These are phyloP conservation scores for Hemicrepidius hirtus DNA, from an alignment of 2,888 invertebrate species.

Conservation along the genomic window DNA sequence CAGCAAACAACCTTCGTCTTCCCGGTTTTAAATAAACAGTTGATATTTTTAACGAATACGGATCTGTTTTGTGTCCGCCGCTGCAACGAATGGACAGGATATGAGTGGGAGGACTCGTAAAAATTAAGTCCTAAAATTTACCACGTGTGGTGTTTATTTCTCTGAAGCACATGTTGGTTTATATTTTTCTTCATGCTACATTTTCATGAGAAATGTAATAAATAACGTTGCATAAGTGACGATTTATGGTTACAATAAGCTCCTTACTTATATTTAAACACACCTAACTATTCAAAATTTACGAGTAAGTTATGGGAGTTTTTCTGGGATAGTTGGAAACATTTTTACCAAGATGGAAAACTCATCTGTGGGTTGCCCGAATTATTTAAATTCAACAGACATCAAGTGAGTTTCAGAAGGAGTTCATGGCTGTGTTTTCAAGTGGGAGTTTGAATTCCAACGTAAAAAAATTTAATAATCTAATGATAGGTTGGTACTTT, in stretches of 20 bases:
- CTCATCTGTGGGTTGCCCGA: neutral
- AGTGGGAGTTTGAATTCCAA: constrained; percentile 34
- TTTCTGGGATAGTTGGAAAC: too few relatives aligned
- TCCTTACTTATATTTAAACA: neutral
- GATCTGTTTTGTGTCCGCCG: constrained; percentile 53
- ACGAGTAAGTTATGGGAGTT: too few relatives aligned
- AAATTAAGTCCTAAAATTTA: constrained; percentile 63
- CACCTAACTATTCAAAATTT: too few relatives aligned
- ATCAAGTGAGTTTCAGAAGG: neutral
- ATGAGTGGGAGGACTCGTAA: constrained; percentile 65
- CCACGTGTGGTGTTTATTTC: constrained; percentile 59
- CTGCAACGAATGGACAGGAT: constrained; percentile 61
- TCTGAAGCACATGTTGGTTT: constrained; percentile 45
- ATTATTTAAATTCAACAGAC: neutral
- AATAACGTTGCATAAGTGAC: constrained; percentile 5
- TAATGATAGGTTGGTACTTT: constrained; percentile 19
- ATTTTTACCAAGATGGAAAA: too few relatives aligned
- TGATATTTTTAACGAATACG: constrained; percentile 42
- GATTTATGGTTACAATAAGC: neutral
- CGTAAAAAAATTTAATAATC: constrained; percentile 36
- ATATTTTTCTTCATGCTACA: constrained; percentile 24
- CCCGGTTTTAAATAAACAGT: constrained; percentile 15
- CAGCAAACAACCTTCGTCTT: constrained; percentile 4
- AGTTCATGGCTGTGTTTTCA: constrained; percentile 1
- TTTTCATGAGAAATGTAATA: constrained; percentile 11